Conservation (phyloP, 1,140 invertebrate genomes). For the Diplogasteroides magnus region DNA sequence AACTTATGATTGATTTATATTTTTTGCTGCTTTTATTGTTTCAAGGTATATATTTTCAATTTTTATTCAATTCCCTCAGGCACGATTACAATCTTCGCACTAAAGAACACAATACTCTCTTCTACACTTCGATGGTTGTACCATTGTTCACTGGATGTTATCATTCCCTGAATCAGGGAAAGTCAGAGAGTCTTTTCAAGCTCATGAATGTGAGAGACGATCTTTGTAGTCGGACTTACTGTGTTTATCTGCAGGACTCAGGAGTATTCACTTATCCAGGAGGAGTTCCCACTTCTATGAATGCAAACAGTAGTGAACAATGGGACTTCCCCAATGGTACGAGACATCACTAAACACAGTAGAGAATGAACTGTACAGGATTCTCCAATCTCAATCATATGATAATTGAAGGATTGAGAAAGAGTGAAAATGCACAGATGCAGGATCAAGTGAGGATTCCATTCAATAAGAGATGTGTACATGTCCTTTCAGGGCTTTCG, state of each 20-base stretch:
- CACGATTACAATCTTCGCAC: conserved; percentile 73
- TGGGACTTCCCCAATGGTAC: conserved; percentile 93
- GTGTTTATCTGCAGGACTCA: conserved; percentile 52
- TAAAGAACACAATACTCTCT: conserved; percentile 67
- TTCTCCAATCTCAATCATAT: conserved; percentile 66
- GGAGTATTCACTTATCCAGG: conserved; percentile 62
- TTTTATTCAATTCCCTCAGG: no score
- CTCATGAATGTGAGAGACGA: conserved; percentile 61
- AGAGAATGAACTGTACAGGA: no score
- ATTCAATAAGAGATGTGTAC: conserved; percentile 57
- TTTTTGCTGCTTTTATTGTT: no score
- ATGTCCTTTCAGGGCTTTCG: conserved; percentile 61
- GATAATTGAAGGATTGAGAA: conserved; percentile 69
- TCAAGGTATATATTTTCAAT: no score
- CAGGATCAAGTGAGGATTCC: conserved; percentile 22
- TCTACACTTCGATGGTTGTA: conserved; percentile 76
- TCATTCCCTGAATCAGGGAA: conserved; percentile 40
- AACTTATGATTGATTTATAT: background rate
- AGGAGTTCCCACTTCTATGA: conserved; percentile 74
- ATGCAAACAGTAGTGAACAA: conserved; percentile 75
- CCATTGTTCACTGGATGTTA: conserved; percentile 73
- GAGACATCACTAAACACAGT: no score
- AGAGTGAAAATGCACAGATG: conserved; percentile 39
- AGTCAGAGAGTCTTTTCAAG: conserved; percentile 62
- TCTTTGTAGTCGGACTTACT: no score